phyloP scores from a whole-genome alignment of 2,888 invertebrate genomes.

The Strigamia maritima region DNA sequence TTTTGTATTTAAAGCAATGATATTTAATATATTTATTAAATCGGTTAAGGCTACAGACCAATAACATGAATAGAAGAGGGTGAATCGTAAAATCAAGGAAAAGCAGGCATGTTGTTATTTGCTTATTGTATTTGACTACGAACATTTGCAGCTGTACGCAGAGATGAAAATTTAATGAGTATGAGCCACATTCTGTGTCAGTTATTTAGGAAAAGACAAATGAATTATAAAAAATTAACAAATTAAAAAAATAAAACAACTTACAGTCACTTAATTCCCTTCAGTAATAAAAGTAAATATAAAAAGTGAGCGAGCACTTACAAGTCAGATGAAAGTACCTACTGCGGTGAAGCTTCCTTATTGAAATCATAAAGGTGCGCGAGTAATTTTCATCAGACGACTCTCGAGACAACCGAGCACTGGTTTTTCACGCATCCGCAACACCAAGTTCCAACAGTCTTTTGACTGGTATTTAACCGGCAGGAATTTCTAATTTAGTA shows the following conservation, averaged over 20 bases:
- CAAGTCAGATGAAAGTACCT: neutral
- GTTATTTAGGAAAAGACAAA: neutral
- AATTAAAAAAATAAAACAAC: neutral
- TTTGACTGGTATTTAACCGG: too few species aligned
- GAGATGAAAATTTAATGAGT: neutral
- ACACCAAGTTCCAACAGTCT: too few species aligned
- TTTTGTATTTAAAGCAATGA: too few species aligned
- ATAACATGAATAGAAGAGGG: too few species aligned
- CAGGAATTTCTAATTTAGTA: too few species aligned
- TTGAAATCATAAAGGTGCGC: neutral
- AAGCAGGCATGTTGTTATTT: neutral
- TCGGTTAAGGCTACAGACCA: neutral
- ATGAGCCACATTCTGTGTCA: neutral
- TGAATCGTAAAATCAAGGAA: neutral
- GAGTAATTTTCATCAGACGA: neutral
- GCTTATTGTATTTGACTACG: neutral
- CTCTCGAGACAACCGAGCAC: too few species aligned
- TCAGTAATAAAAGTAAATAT: neutral
- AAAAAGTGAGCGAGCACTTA: neutral
- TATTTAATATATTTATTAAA: too few species aligned
- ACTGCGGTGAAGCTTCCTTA: neutral
- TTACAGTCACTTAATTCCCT: neutral
- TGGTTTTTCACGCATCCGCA: too few species aligned
- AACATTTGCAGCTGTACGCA: neutral
- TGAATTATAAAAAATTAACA: neutral